phyloP scores from a whole-genome alignment of 53 echinoderm and acorn worm species.

The Echinarachnius parma region DNA sequence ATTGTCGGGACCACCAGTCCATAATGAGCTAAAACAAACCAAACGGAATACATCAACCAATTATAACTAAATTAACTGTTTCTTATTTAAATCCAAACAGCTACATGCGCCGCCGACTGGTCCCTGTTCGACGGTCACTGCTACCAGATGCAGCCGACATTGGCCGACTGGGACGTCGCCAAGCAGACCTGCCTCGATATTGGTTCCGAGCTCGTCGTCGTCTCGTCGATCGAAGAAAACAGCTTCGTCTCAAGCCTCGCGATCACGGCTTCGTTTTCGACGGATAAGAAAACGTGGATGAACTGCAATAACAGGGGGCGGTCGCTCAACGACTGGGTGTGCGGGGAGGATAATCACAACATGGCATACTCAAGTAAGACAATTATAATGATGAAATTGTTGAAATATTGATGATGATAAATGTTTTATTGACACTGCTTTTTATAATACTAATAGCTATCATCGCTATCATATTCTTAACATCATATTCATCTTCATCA shows the following conservation, averaged over 20 bases:
- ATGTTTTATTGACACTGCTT: too few relatives aligned
- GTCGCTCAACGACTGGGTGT: constrained; percentile 24
- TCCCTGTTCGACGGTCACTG: neutral
- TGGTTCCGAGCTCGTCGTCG: constrained; percentile 9
- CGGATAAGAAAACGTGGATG: neutral
- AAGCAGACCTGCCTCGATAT: neutral
- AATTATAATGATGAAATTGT: too few relatives aligned
- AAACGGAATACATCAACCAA: too few relatives aligned
- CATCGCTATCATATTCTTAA: too few relatives aligned
- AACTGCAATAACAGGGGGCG: constrained; percentile 19
- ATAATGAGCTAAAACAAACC: too few relatives aligned
- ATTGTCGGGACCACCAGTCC: too few relatives aligned
- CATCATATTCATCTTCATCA: too few relatives aligned
- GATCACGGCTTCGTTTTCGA: neutral
- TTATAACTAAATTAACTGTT: too few relatives aligned
- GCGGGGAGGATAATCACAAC: constrained; percentile 14
- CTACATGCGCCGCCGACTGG: too few relatives aligned
- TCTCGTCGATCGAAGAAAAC: constrained; percentile 11
- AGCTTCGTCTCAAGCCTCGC: neutral
- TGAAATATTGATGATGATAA: too few relatives aligned
- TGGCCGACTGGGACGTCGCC: neutral
- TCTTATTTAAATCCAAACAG: too few relatives aligned
- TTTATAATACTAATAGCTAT: too few relatives aligned
- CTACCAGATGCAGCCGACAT: neutral
- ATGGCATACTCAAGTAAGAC: constrained; percentile 10